Evolutionary conservation across 2,888 invertebrate genomes (phyloP), one percentile per base, ranked within the genome.

Genomic region (Ceriagrion tenellum): DNA sequence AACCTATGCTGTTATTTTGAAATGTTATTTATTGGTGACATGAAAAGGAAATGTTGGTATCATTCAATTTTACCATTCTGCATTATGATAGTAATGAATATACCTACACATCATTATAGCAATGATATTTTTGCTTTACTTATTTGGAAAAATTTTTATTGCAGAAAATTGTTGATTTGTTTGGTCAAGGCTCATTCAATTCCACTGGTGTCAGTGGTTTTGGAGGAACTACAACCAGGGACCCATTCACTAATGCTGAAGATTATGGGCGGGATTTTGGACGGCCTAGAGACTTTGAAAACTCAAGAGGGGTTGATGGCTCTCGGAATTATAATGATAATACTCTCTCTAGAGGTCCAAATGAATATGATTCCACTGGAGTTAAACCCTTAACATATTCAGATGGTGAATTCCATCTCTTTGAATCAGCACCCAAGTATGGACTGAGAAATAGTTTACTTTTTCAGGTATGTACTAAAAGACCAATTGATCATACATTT

Each of bases 361-460:
- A 26, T 95, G 95, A 95, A 26, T 40, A 95, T 93, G 95, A 95
- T 90, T 95, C 95, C 30, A 95, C 90, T 30, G 96, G 96, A 95
- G 95, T 96, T 18, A 96, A 96, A 4, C 96, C 96, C 96, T 30
- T 96, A 96, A 95, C 97, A 97, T 0, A 97, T 97, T 0, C 97
- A 0, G 97, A 97, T 95, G 98, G 98, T 96, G 97, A 97, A 0
- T 99, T 98, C 96, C 97, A 98, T 95, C 96, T 99, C 93, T 99
- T 99, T 96, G 98, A 98, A 96, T 99, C 99, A 0, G 97, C 97
- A 55, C 98, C 97, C 8, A 97, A 97, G 96, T 98, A 98, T 96
- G 98, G 98, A 18, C 97, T 97, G 26, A 98, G 98, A 95, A 98
- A 98, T 10, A 99, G 99, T 97, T 97, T 99, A 93, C 96, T 99